A percentile compares a stretch with the other conserved stretches of the same genome.
Conservation (phyloP, 2,888 invertebrate species). For the Drosophila fungiperda region DNA sequence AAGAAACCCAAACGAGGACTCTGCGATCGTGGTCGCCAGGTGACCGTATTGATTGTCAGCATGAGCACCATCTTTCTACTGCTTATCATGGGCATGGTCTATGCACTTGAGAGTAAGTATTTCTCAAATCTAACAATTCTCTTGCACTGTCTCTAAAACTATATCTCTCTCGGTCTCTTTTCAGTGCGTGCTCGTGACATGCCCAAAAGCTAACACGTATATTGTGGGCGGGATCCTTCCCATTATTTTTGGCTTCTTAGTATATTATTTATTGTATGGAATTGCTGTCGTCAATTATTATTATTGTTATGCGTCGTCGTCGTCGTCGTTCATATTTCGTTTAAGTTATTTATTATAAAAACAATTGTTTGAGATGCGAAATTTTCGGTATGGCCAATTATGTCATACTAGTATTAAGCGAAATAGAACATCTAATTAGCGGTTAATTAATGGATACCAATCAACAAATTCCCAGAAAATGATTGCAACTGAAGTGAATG, state of each 20-base stretch:
- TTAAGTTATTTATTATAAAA: constrained; percentile 72
- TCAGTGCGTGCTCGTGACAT: constrained; percentile 86
- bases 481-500: constrained; percentile 47
- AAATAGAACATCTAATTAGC: constrained; percentile 47
- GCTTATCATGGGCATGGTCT: constrained; percentile 92
- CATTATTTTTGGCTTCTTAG: constrained; percentile 54
- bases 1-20: constrained; percentile 89
- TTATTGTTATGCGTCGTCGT: constrained; percentile 66
- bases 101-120: constrained; percentile 93
- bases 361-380: constrained; percentile 50
- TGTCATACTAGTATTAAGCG: constrained; percentile 67
- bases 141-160: constrained; percentile 1
- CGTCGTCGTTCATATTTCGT: constrained; percentile 45
- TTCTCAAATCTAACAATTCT: not conserved
- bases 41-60: constrained; percentile 92
- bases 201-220: constrained; percentile 82
- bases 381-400: constrained; percentile 38
- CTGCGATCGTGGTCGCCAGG: constrained; percentile 91
- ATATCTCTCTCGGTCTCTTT: constrained; percentile 66
- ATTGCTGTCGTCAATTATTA: constrained; percentile 55
- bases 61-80: constrained; percentile 93
- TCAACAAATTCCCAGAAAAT: constrained; percentile 38
- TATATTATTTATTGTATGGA: constrained; percentile 71
- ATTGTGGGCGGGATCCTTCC: constrained; percentile 26
- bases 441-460: constrained; percentile 49